These are phyloP conservation scores for Rhogogaster chlorosoma DNA, from an alignment of 2,888 invertebrate species.

Conservation along the genomic window DNA sequence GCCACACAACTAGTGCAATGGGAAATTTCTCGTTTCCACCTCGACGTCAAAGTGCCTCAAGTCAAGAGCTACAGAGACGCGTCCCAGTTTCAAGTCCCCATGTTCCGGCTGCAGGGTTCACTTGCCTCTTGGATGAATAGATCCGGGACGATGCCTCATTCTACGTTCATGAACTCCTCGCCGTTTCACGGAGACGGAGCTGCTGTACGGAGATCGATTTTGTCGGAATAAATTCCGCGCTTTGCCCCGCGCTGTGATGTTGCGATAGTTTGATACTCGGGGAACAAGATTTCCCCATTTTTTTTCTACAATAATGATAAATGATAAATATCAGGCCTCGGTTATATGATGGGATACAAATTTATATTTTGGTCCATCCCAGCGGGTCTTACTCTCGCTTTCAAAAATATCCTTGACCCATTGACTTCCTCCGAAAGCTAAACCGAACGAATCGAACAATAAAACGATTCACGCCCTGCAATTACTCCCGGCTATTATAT, in stretches of 20 bases:
- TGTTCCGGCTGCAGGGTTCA: not conserved
- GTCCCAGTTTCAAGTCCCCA: constrained; percentile 25
- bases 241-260: not conserved
- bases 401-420: constrained; percentile 44
- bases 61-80: not conserved
- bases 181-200: not conserved
- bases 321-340: not conserved
- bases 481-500: constrained; percentile 31
- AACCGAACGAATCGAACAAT: constrained; percentile 32
- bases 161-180: not conserved
- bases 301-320: too few species aligned
- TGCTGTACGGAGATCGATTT: not conserved
- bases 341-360: not conserved
- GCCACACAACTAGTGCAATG: constrained; percentile 37
- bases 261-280: not conserved
- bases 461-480: constrained; percentile 31
- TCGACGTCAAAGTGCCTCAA: not conserved
- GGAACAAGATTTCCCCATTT: not conserved
- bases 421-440: constrained; percentile 8
- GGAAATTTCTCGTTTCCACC: constrained; percentile 54
- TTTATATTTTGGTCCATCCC: not conserved
- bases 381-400: not conserved
- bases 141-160: constrained; percentile 17
- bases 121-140: not conserved
- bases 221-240: not conserved